Base-by-base conservation (phyloP, 2,113 vertebrate species). In the Pandion haliaetus region DNA sequence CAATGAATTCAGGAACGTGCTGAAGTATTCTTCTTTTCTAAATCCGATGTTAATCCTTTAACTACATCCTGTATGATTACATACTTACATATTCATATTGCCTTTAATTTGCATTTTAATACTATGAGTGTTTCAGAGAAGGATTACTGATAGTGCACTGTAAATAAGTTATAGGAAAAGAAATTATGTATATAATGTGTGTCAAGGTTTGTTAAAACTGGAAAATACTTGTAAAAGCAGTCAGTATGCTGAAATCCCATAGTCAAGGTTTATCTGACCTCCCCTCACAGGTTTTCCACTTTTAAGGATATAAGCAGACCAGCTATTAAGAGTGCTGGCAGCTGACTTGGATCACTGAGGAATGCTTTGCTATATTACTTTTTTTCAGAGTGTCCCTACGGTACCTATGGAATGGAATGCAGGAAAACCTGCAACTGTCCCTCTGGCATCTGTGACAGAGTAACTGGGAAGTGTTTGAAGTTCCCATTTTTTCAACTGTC, bases 361-460 rank as follows among this genome's bases (percentile, higher is more conserved):
- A 14, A 7, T 52, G 21, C 63, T 95, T 88, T 90, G 72, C 13
- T 86, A 0, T 45, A 14, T 81, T 31, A 65, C 40, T 71, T 69
- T 92, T 74, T 94, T 86, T 66, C 98, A 99, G 99, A 99, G n/a
- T 99, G 99, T 86, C 97, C 97, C 17, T 99, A 98, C 4, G 99
- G 99, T 81, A 99, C 99, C 66, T 99, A 99, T 4, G 99, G 99
- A 65, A 91, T 99, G 59, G 99, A 99, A 86, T 99, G 99, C 97
- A 99, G 98, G 81, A 98, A 99, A 97, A 98, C 96, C 4, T 99
- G 99, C 98, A 98, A 95, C 90, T 99, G 99, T 94, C 99, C 98
- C n/a, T 98, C 98, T 10, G 98, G 99, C 93, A 98, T 99, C 59
- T 99, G 99, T 97, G 99, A 99, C 98, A 98, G 99, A 93, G 99